Evolutionary conservation across 2,113 vertebrate genomes (phyloP), one percentile per base, ranked within the genome.

Genomic region (Naja naja): DNA sequence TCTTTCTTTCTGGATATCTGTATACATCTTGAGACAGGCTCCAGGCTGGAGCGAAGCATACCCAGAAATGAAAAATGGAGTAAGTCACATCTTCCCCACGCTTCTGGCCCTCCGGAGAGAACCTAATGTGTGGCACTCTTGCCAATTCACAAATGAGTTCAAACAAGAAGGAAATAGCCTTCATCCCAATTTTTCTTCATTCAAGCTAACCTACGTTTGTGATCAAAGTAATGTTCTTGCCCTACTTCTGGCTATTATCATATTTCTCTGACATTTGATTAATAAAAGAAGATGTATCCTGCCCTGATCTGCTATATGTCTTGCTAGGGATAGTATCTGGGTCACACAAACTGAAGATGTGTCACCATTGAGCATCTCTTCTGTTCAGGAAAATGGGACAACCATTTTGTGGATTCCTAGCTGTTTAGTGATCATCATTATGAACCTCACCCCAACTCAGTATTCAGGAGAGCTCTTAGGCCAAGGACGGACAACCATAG

Each of bases 181-280:
- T 93, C 74, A 64, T 53, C 49, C 53, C 64, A 89, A 54, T 58
- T 86, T 89, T 49, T 8, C 47, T 49, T 60, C 74, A 86, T 90
- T 52, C 74, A 52, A 85, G 43, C 43, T 93, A 52, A 85, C 54
- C n/a, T 58, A 52, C 54, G 52, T 74, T 87, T 58, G 34, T 92
- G 58, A 96, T 95, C 92, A 0, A 2, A 85, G 94, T 88, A 93
- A 64, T 74, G 45, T 1, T 0, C 93, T 94, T 95, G 93, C 94
- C 90, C 94, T 93, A 94, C 95, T 93, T 94, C 91, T 94, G 88
- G 95, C 95, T 23, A 49, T 89, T 74, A 27, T 56, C 55, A 74
- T 9, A n/a, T 60, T 60, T 90, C 92, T 90, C 54, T 58, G 30
- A 49, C 45, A 89, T 89, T 69, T 85, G 60, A 89, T 43, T 58